Evolutionary conservation across 2,797 vertebrate genomes (phyloP), one percentile per base, ranked within the genome.

Genomic region (Sphenopsis melanotis): DNA sequence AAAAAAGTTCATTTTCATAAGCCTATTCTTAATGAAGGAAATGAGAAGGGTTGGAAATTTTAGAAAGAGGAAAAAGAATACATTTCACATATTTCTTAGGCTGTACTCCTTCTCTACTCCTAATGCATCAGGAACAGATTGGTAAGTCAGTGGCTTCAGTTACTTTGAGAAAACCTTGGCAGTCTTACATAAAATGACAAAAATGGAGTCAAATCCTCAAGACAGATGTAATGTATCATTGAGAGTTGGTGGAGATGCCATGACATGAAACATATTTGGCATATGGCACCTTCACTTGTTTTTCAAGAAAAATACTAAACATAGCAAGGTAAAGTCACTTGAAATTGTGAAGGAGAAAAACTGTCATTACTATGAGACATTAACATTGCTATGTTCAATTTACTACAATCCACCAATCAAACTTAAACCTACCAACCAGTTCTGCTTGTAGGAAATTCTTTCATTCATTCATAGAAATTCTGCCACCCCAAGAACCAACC

Each of bases 291-390:
- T 84, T 90, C 70, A 42, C 56, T 92, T 88, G 19, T 78, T 90
- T 84, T 88, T 63, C 59, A 84, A 60, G 77, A 79, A 83, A 94
- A 94, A 59, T 68, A 79, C 76, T 87, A 82, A 86, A 93, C 50
- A 76, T 66, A 91, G 83, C 66, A 91, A 92, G 41, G 57, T 87
- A 64, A 84, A 94, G 59, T 44, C 76, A 88, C 22, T 56, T 65
- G 74, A 94, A 88, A 91, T 44, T n/a, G 41, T 57, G 74, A 94
- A 63, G 56, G n/a, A 92, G 66, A 94, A 42, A 79, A 69, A 57
- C 6, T 89, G 50, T 63, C 74, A 94, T 83, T 96, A 81, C 64
- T 72, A 82, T 10, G 15, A 95, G 78, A 82, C 15, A 34, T 82
- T 88, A 76, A 61, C 74, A 79, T 21, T 60, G 30, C 61, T 83